Conservation (phyloP, 1,140 invertebrate genomes). For the Druon quercuslanigerum region DNA sequence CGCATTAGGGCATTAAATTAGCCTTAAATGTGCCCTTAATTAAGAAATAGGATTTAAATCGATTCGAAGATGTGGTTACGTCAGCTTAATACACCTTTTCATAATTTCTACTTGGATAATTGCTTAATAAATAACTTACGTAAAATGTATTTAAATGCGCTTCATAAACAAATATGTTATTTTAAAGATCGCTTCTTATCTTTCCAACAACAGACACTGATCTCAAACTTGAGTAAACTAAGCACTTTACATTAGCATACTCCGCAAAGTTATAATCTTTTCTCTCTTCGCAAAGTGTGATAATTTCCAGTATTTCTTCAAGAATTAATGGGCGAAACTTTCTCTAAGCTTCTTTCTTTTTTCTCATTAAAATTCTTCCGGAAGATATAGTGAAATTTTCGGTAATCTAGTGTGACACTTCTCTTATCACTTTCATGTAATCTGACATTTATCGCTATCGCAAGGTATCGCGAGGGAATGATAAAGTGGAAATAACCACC, state of each 20-base stretch:
- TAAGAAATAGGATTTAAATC: too few species aligned
- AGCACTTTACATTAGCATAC: slow-evolving; percentile 15
- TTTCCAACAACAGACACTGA: not conserved
- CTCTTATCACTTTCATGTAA: not conserved
- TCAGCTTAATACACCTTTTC: too few species aligned
- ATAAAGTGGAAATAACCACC: too few species aligned
- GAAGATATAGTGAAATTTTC: not conserved
- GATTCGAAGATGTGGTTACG: too few species aligned
- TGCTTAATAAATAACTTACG: too few species aligned
- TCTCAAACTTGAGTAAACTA: slow-evolving; percentile 4
- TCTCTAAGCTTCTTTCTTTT: not conserved
- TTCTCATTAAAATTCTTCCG: slow-evolving; percentile 21
- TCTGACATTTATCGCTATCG: not conserved
- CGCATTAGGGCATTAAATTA: too few species aligned
- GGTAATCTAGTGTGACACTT: not conserved
- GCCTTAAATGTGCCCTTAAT: too few species aligned
- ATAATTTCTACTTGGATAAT: too few species aligned
- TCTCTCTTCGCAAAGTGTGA: slow-evolving; percentile 5
- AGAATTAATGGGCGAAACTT: slow-evolving; percentile 26
- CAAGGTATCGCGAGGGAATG: too few species aligned
- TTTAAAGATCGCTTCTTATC: not conserved
- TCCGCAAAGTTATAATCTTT: slow-evolving; percentile 1
- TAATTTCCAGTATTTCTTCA: slow-evolving; percentile 18
- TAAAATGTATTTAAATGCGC: too few species aligned
- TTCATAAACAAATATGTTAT: too few species aligned